These are phyloP conservation scores for Zaprionus capensis DNA, from an alignment of 1,140 invertebrate genomes.

Conservation along the genomic window DNA sequence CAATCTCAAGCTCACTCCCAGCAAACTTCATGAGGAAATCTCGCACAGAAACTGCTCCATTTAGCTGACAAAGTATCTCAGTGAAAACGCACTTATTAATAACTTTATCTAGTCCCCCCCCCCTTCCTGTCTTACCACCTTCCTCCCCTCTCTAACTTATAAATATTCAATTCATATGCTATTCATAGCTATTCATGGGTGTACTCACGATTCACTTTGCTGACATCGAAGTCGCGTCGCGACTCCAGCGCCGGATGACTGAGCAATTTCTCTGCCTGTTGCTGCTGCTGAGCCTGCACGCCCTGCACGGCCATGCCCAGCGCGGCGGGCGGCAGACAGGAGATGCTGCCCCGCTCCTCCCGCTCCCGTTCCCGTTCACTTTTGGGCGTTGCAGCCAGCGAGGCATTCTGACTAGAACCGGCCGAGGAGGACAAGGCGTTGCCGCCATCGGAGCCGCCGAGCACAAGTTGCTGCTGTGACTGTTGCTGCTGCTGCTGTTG, in stretches of 20 bases:
- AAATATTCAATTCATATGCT: conserved; percentile 24
- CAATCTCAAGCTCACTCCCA: not conserved
- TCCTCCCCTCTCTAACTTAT: not conserved
- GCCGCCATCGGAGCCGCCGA: conserved; percentile 43
- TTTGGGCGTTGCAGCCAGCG: conserved; percentile 67
- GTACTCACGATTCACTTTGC: conserved; percentile 83
- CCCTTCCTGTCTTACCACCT: not conserved
- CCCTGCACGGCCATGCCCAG: conserved; percentile 69
- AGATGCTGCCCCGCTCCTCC: conserved; percentile 72
- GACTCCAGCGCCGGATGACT: conserved; percentile 72
- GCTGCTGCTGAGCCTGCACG: conserved; percentile 66
- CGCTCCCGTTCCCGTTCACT: conserved; percentile 59
- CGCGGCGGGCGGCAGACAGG: conserved; percentile 76
- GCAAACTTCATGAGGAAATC: not conserved
- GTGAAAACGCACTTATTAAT: conserved; percentile 6
- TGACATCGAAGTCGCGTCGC: conserved; percentile 75
- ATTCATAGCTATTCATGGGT: conserved; percentile 27
- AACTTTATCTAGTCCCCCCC: not conserved
- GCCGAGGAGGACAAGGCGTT: conserved; percentile 64
- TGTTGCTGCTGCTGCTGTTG: conserved; percentile 26
- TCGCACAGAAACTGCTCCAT: not conserved
- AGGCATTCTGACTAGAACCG: conserved; percentile 76
- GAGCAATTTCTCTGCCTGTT: conserved; percentile 72
- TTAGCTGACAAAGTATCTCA: conserved; percentile 3
- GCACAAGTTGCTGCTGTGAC: conserved; percentile 26